Evolutionary conservation across 2,797 vertebrate genomes (phyloP).

Genomic region (Onychomys leucogaster): DNA sequence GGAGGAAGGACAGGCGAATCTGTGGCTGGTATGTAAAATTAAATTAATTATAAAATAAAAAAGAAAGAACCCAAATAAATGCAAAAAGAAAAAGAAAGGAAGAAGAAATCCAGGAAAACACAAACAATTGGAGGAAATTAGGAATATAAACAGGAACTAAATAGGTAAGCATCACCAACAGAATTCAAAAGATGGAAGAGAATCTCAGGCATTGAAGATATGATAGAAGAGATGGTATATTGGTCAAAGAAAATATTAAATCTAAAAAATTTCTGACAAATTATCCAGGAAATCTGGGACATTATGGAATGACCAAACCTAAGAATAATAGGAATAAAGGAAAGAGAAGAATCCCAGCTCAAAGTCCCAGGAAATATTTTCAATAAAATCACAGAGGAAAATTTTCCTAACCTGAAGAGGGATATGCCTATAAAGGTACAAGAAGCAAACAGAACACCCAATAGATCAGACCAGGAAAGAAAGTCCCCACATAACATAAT

Average conservation of each 20-base stretch:
- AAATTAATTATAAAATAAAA: no score
- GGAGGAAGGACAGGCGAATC: no score
- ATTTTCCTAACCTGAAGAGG: not conserved
- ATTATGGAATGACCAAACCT: not conserved
- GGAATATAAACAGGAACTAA: not conserved
- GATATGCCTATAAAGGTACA: not conserved
- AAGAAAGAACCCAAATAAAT: no score
- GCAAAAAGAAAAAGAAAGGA: no score
- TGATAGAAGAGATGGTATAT: not conserved
- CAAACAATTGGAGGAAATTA: no score
- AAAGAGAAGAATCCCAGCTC: not conserved
- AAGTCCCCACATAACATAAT: not conserved
- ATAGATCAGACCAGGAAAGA: not conserved
- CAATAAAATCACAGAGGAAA: not conserved
- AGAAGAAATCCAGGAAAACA: not conserved
- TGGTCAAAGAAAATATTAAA: not conserved
- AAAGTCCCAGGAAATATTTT: not conserved
- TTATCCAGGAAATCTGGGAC: not conserved
- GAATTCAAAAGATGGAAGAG: not conserved
- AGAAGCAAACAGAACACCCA: not conserved
- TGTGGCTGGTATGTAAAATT: no score
- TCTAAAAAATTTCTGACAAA: not conserved
- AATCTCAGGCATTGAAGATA: not conserved
- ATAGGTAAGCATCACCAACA: not conserved
- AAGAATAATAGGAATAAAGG: not conserved